Percentiles rank a stretch among this genome's conserved stretches.
phyloP scores from a whole-genome alignment of 2,797 vertebrate species.

The Muraenolepis orangiensis region DNA sequence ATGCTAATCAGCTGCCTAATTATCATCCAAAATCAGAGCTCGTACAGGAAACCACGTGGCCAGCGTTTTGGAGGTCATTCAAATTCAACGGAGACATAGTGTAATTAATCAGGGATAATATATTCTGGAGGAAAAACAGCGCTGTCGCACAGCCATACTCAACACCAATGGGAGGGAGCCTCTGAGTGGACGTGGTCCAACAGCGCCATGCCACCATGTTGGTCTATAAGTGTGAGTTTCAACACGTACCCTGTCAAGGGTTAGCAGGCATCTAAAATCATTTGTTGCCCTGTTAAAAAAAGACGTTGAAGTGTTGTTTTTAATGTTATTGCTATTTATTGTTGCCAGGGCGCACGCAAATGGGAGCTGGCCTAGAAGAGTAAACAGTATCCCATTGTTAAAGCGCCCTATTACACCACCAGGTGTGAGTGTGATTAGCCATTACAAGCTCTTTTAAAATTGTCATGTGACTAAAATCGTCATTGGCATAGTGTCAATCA shows the following conservation, averaged over 20 bases:
- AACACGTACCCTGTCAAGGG: too few species aligned
- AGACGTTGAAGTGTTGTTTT: too few species aligned
- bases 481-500: too few species aligned
- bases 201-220: constrained; percentile 38
- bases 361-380: too few species aligned
- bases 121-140: constrained; percentile 38
- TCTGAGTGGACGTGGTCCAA: constrained; percentile 23
- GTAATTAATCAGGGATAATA: constrained; percentile 67
- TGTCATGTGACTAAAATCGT: too few species aligned
- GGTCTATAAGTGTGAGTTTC: constrained; percentile 7
- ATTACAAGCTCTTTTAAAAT: too few species aligned
- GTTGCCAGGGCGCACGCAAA: too few species aligned
- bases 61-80: constrained; percentile 63
- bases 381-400: too few species aligned
- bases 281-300: neutral
- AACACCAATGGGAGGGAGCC: constrained; percentile 27
- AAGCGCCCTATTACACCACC: too few species aligned
- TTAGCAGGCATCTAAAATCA: too few species aligned
- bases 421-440: too few species aligned
- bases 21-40: constrained; percentile 51
- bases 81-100: constrained; percentile 49
- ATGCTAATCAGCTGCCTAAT: constrained; percentile 56
- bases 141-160: constrained; percentile 36
- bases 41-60: constrained; percentile 50
- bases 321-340: too few species aligned